Base-by-base conservation (phyloP, 2,797 vertebrate species). In the Paratrypauchen microcephalus region DNA sequence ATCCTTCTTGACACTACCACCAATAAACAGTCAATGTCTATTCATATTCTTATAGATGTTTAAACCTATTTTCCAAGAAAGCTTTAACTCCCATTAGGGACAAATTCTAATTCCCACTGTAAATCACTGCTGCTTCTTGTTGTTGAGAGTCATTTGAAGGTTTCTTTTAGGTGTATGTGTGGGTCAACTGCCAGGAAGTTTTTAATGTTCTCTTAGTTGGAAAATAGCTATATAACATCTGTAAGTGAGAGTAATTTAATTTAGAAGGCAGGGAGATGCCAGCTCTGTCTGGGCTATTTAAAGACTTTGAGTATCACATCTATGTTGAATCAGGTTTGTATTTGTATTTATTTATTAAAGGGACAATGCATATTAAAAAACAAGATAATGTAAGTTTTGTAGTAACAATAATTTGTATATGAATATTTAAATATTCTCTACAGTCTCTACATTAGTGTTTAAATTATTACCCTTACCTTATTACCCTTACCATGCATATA, bases 191-290 rank as follows among this genome's bases (percentile, higher is more conserved):
- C 68, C 23, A 1, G 0, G 15, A 58, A 30, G 11, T 48, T 18
- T 68, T 65, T 84, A 75, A 70, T 80, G 64, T 78, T 73, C 70
- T 69, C 7, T 0, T 4, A 39, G 61, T 56, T 72, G 67, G 69
- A 78, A 84, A 85, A 76, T 58, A 66, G 77, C 28, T 32, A 36
- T 69, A 89, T 84, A 62, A 68, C 52, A 70, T 85, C 65, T 30
- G 78, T 79, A 85, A 84, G 82, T 83, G 32, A 2, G 75, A 80
- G 73, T 85, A 83, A 87, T 87, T 68, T 45, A 57, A 85, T 88
- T 81, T 36, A 63, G 76, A 68, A 0, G 9, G 64, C 64, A 71
- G 72, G 62, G 61, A 70, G 57, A 36, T 36, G 8, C 32, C 57
- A 23, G 65, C 67, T 45, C 68, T 61, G 74, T 48, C 15, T 48